These are phyloP conservation scores for Theristus sp. DNA, from an alignment of 2,888 invertebrate species.

Conservation along the genomic window DNA sequence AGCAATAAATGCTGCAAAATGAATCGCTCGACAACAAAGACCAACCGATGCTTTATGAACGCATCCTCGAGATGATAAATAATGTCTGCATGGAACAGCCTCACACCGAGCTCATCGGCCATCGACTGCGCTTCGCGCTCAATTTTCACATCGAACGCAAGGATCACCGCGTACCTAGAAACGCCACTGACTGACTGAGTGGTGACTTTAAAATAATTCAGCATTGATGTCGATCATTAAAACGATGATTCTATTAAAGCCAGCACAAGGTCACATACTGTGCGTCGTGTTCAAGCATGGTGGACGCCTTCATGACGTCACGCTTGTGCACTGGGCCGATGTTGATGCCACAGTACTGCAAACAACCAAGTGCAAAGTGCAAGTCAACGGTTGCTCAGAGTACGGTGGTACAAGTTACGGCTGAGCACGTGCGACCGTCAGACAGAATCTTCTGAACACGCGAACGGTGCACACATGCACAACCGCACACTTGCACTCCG, in stretches of 20 bases:
- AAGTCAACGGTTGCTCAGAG: too few relatives aligned
- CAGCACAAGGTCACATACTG: neutral
- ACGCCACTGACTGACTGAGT: too few relatives aligned
- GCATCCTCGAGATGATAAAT: slow-evolving; percentile 98
- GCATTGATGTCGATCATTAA: too few relatives aligned
- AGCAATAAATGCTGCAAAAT: too few relatives aligned
- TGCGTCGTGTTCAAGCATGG: slow-evolving; percentile 86
- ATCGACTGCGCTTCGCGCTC: slow-evolving; percentile 94
- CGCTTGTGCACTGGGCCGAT: slow-evolving; percentile 98
- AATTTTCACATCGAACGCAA: slow-evolving; percentile 89
- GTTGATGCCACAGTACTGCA: slow-evolving; percentile 85
- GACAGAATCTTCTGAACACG: too few relatives aligned
- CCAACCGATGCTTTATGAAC: slow-evolving; percentile 43
- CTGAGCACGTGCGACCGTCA: too few relatives aligned
- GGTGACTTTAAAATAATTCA: too few relatives aligned
- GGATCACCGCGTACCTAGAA: slow-evolving; percentile 70
- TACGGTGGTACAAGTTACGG: neutral
- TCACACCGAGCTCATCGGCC: slow-evolving; percentile 77
- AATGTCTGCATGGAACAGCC: slow-evolving; percentile 90
- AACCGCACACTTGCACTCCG: too few relatives aligned
- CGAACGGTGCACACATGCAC: too few relatives aligned
- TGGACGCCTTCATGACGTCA: slow-evolving; percentile 98
- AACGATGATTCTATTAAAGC: too few relatives aligned
- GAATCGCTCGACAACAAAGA: too few relatives aligned
- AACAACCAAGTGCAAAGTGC: too few relatives aligned